Evolutionary conservation across 2,888 invertebrate genomes (phyloP).

Genomic region (Antheraea assamensis): DNA sequence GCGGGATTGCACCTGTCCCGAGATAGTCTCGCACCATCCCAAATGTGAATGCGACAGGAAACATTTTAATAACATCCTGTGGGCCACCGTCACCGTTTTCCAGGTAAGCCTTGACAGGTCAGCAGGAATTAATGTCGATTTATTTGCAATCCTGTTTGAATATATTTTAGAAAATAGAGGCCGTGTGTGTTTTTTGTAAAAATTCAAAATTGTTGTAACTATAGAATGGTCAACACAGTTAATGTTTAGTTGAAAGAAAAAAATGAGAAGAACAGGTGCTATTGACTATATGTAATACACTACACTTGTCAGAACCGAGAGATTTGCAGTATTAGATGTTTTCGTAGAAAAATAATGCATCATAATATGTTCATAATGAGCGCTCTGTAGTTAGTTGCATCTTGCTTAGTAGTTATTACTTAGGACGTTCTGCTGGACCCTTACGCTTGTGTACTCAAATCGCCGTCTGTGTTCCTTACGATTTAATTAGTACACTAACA

Average conservation of each 20-base stretch:
- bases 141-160: conserved; percentile 75
- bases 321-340: conserved; percentile 58
- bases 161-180: conserved; percentile 62
- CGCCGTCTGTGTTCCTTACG: conserved; percentile 74
- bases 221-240: conserved; percentile 41
- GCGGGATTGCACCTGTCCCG: conserved; percentile 96
- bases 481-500: conserved; percentile 68
- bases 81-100: conserved; percentile 98
- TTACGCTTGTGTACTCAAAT: conserved; percentile 78
- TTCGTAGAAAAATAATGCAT: conserved; percentile 55
- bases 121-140: conserved; percentile 69
- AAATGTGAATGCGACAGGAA: conserved; percentile 98
- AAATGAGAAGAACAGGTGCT: neutral
- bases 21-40: conserved; percentile 93
- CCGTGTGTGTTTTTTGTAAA: conserved; percentile 71
- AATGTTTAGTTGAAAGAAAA: conserved; percentile 14
- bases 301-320: conserved; percentile 55
- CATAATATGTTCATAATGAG: conserved; percentile 44
- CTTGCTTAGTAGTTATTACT: conserved; percentile 62
- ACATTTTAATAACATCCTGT: conserved; percentile 99
- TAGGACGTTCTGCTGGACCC: conserved; percentile 65
- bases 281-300: neutral
- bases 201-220: conserved; percentile 35
- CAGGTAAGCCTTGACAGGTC: conserved; percentile 88
- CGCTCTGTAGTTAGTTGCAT: conserved; percentile 77